phyloP scores from a whole-genome alignment of 2,888 invertebrate genomes.

The Cenopis cana region DNA sequence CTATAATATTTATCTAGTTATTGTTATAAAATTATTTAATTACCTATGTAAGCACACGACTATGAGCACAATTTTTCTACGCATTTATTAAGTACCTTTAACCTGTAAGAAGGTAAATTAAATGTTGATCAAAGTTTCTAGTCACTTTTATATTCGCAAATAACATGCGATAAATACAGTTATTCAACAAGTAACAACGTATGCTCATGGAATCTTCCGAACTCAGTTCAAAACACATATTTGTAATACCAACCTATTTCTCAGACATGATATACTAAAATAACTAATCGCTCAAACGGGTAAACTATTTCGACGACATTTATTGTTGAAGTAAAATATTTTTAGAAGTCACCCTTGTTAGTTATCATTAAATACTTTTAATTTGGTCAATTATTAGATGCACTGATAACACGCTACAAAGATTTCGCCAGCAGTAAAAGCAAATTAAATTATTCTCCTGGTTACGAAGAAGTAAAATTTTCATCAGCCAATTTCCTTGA shows the following conservation, averaged over 20 bases:
- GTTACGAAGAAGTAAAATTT: constrained; percentile 55
- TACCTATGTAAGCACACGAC: constrained; percentile 64
- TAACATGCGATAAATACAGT: constrained; percentile 58
- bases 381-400: constrained; percentile 64
- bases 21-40: constrained; percentile 58
- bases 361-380: constrained; percentile 62
- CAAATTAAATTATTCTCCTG: constrained; percentile 48
- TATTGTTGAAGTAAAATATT: constrained; percentile 77
- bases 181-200: constrained; percentile 56
- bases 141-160: constrained; percentile 64
- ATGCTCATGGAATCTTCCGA: constrained; percentile 73
- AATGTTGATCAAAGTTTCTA: constrained; percentile 56
- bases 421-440: constrained; percentile 52
- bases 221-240: constrained; percentile 66
- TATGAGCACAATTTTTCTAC: constrained; percentile 72
- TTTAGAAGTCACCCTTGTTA: constrained; percentile 80
- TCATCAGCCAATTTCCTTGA: constrained; percentile 65
- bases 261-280: constrained; percentile 60
- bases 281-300: constrained; percentile 68
- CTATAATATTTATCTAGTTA: constrained; percentile 65
- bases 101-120: constrained; percentile 59
- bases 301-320: constrained; percentile 67
- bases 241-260: constrained; percentile 56
- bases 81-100: constrained; percentile 66
- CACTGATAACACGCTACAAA: constrained; percentile 63